These are phyloP conservation scores for Petrolisthes cinctipes DNA, from an alignment of 2,888 invertebrate species.

Conservation along the genomic window DNA sequence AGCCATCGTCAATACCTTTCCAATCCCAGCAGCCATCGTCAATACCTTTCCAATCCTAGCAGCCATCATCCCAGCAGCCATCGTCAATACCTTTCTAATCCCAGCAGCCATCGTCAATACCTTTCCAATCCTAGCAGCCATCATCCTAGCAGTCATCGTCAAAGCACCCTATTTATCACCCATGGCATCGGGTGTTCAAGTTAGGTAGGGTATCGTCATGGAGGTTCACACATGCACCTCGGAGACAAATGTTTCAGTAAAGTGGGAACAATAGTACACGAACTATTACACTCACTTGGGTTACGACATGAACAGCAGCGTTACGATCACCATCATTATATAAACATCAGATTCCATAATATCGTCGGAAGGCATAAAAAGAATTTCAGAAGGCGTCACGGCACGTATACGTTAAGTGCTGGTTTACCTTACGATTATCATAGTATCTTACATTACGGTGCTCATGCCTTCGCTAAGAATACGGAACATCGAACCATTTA, in stretches of 20 bases:
- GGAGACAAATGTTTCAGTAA: not conserved
- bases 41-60: no score
- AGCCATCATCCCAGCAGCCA: no score
- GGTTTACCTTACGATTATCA: slow-evolving; percentile 30
- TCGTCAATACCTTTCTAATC: no score
- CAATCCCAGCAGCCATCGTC: no score
- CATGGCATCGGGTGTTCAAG: not conserved
- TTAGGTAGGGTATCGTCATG: not conserved
- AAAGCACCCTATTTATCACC: not conserved
- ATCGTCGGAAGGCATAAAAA: not conserved
- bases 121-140: no score
- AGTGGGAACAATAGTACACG: slow-evolving; percentile 67
- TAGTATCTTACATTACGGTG: slow-evolving; percentile 27
- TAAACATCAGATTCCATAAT: slow-evolving; percentile 63
- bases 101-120: no score
- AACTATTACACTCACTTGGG: slow-evolving; percentile 70
- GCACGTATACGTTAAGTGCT: not conserved
- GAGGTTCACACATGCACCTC: not conserved
- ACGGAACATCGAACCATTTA: not conserved
- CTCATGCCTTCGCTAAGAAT: not conserved
- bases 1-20: no score
- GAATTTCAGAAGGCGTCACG: slow-evolving; percentile 2
- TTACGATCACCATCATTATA: slow-evolving; percentile 69
- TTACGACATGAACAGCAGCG: slow-evolving; percentile 71
- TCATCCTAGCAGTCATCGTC: not conserved